Percentiles rank a stretch among this genome's conserved stretches.
These are phyloP conservation scores for Synanthedon formicaeformis DNA, from an alignment of 2,888 invertebrate species.

Conservation along the genomic window DNA sequence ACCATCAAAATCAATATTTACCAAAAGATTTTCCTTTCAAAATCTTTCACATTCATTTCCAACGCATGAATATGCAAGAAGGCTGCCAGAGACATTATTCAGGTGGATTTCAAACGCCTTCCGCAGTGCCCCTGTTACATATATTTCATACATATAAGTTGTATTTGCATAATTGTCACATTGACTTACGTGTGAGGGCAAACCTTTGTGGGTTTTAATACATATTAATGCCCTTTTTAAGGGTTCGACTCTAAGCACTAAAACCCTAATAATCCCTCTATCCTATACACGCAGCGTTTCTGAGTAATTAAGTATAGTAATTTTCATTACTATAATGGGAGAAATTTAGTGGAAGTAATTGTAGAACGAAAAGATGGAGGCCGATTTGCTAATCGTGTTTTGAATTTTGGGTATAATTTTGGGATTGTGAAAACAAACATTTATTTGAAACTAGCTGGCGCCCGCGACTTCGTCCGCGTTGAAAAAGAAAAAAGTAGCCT, in stretches of 20 bases:
- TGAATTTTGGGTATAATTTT: too few relatives aligned
- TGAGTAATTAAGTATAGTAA: too few relatives aligned
- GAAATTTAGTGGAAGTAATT: too few relatives aligned
- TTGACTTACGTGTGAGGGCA: slow-evolving; percentile 10
- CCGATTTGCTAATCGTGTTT: too few relatives aligned
- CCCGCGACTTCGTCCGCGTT: too few relatives aligned
- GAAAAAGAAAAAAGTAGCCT: too few relatives aligned
- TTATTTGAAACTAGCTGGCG: too few relatives aligned
- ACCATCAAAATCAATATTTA: slow-evolving; percentile 1
- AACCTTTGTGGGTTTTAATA: slow-evolving; percentile 5
- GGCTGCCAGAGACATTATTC: slow-evolving; percentile 18
- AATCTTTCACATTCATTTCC: slow-evolving; percentile 1
- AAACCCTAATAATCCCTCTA: too few relatives aligned
- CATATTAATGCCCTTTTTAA: slow-evolving; percentile 2
- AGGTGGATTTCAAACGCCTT: slow-evolving; percentile 10
- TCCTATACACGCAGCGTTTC: too few relatives aligned
- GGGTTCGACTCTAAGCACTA: not conserved
- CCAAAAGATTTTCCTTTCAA: not conserved
- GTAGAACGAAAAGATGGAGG: too few relatives aligned
- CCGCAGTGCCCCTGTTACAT: slow-evolving; percentile 28
- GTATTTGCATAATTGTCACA: slow-evolving; percentile 37
- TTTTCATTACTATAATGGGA: too few relatives aligned
- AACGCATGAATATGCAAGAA: slow-evolving; percentile 25
- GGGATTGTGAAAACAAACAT: too few relatives aligned
- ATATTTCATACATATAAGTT: slow-evolving; percentile 28